Base-by-base conservation (phyloP, 2,888 invertebrate species). In the Cephus spinipes region DNA sequence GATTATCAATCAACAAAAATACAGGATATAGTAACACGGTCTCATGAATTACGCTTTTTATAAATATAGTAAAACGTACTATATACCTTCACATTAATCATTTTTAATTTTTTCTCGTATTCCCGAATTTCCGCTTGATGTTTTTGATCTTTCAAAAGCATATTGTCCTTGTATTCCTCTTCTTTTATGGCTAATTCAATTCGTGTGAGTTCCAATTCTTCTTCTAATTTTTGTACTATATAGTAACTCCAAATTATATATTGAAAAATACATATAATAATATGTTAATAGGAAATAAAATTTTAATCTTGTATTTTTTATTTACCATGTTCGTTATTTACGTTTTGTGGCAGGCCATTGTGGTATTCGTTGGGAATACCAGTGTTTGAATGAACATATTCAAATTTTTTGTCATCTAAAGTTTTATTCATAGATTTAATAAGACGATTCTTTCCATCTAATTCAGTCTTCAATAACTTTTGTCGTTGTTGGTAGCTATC, bases 201-300 rank as follows among this genome's bases (percentile, higher is more conserved):
- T 30, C 75, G 81, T 30, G 85, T 32, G n/a, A 77, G 76, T 15
- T 80, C 77, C 4, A 84, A 3, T 32, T 87, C 81, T 0, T 80
- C 81, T 31, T 85, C 79, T 68, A 87, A 77, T 35, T 35, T 77
- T 3, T 30, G 69, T 33, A 83, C 87, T 87, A 23, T 55, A 23
- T 23, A 23, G 55, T 55, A 55, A 55, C 23, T 9, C 55, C 55
- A 55, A 23, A 55, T 23, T 55, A 55, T 55, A 55, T 55, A 55
- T 55, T 55, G 55, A 55, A 6, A 40, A 55, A 55, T 55, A 6
- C 2, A 55, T 55, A 23, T 23, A 2, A 55, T 55, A 55, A 23
- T 55, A 23, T 23, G 2, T 9, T 55, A 55, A 55, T 9, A 9
- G 0, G 23, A 55, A 55, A 23, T 55, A 23, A 23, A 2, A 2